Conservation (phyloP, 1,140 invertebrate genomes). For the Drosophila malerkotliana region DNA sequence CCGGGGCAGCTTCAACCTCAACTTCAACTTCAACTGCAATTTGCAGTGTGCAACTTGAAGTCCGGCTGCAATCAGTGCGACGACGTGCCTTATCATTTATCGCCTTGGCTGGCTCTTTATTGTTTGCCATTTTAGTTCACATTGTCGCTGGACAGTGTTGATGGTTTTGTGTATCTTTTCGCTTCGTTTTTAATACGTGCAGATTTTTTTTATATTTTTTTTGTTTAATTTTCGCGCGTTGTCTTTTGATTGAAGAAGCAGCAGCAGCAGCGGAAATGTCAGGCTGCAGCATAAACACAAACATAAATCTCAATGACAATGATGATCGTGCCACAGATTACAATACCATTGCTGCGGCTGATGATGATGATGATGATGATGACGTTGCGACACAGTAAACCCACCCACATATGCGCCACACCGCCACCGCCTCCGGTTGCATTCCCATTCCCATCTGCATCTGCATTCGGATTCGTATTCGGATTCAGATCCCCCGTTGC, state of each 20-base stretch:
- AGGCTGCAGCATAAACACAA: slow-evolving; percentile 72
- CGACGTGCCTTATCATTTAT: slow-evolving; percentile 77
- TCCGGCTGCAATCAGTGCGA: slow-evolving; percentile 34
- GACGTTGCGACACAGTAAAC: slow-evolving; percentile 35
- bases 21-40: slow-evolving; percentile 15
- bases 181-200: slow-evolving; percentile 56
- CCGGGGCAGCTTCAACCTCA: slow-evolving; percentile 11
- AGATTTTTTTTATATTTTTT: slow-evolving; percentile 37
- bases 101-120: slow-evolving; percentile 71
- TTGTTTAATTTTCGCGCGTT: slow-evolving; percentile 52
- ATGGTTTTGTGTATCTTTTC: slow-evolving; percentile 16
- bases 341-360: slow-evolving; percentile 24
- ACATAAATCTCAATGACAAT: slow-evolving; percentile 76
- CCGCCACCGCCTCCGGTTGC: slow-evolving; percentile 16
- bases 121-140: slow-evolving; percentile 69
- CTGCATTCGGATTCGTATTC: slow-evolving; percentile 30
- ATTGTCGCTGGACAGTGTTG: slow-evolving; percentile 40
- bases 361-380: slow-evolving; percentile 17
- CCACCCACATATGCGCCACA: slow-evolving; percentile 61
- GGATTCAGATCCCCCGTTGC: slow-evolving; percentile 16
- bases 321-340: slow-evolving; percentile 53
- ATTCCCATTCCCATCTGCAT: slow-evolving; percentile 14
- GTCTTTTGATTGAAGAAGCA: slow-evolving; percentile 74
- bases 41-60: slow-evolving; percentile 4
- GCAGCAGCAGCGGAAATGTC: slow-evolving; percentile 65